These are phyloP conservation scores for Mastomys natalensis DNA, from an alignment of 2,113 vertebrate genomes.

Conservation along the genomic window DNA sequence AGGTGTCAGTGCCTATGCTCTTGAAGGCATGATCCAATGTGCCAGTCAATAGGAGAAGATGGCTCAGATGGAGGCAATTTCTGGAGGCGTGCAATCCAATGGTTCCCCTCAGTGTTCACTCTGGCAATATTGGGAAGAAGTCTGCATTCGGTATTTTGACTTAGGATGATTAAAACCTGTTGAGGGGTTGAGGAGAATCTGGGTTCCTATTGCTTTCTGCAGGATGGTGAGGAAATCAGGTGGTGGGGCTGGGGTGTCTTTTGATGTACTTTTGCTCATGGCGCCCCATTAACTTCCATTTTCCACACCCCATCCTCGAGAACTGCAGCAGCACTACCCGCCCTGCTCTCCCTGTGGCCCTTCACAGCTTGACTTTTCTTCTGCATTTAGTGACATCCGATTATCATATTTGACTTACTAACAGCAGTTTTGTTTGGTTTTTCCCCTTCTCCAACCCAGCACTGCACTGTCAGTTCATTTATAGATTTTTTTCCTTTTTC, in stretches of 20 bases:
- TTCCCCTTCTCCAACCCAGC: neutral
- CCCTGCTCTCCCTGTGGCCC: neutral
- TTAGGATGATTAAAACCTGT: neutral
- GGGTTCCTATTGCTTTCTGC: neutral
- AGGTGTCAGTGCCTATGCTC: neutral
- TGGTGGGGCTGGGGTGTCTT: neutral
- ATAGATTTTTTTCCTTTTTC: neutral
- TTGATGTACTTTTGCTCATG: neutral
- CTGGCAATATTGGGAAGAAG: too few species aligned
- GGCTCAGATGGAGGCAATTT: neutral
- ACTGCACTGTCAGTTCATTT: neutral
- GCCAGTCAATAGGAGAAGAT: too few species aligned
- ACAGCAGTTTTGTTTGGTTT: neutral
- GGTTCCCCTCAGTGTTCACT: too few species aligned
- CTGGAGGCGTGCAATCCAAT: neutral
- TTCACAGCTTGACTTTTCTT: neutral
- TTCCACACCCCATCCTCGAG: neutral
- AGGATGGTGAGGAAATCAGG: neutral
- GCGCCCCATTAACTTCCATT: neutral
- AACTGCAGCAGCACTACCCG: neutral
- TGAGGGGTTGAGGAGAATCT: neutral
- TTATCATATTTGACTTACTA: neutral
- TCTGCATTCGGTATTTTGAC: neutral
- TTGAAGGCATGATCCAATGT: neutral
- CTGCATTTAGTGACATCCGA: neutral